A percentile compares a stretch with the other conserved stretches of the same genome.
phyloP scores from a whole-genome alignment of 2,888 invertebrate species.

The Pyrochroa serraticornis region DNA sequence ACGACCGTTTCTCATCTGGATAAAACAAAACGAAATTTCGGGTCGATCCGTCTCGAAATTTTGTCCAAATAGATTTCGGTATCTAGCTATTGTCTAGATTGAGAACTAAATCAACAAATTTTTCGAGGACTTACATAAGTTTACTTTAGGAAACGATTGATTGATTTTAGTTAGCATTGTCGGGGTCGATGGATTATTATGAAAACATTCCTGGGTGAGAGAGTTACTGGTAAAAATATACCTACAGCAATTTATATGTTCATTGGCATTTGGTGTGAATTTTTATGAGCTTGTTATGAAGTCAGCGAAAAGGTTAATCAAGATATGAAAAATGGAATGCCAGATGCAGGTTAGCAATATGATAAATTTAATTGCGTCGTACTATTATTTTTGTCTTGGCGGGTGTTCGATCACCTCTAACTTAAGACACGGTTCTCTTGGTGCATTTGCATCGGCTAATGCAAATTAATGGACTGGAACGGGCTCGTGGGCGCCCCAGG shows the following conservation, averaged over 20 bases:
- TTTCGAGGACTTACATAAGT: background rate
- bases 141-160: background rate
- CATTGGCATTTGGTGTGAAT: constrained; percentile 37
- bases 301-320: constrained; percentile 40
- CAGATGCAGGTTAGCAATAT: constrained; percentile 17
- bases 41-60: too few relatives aligned
- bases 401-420: too few relatives aligned
- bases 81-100: too few relatives aligned
- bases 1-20: background rate
- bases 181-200: constrained; percentile 1
- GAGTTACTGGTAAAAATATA: constrained; percentile 26
- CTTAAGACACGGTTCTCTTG: background rate
- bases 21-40: background rate
- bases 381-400: background rate
- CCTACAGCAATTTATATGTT: constrained; percentile 33
- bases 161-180: background rate
- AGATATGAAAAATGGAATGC: constrained; percentile 37
- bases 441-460: constrained; percentile 1
- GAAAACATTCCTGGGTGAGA: constrained; percentile 4
- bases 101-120: background rate
- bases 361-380: constrained; percentile 1
- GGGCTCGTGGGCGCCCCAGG: background rate
- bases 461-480: constrained; percentile 1
- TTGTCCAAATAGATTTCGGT: too few relatives aligned
- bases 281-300: constrained; percentile 37